Conservation (phyloP, 2,113 vertebrate species). For the Nerophis ophidion region DNA sequence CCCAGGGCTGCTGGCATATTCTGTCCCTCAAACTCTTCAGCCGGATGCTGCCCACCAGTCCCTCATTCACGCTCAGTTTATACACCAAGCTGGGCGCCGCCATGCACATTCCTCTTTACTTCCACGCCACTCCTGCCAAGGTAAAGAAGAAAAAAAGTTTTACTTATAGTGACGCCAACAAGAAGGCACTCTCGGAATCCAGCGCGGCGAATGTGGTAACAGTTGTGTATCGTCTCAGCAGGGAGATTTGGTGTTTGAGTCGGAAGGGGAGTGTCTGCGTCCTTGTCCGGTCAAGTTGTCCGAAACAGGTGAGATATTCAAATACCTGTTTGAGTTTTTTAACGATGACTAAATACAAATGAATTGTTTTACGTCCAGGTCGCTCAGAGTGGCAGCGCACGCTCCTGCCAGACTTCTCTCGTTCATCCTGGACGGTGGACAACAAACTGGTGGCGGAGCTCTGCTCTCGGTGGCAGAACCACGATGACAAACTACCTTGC, state of each 20-base stretch:
- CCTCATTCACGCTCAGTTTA: conserved; percentile 78
- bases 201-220: background rate
- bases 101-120: conserved; percentile 82
- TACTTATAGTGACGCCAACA: background rate
- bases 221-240: conserved; percentile 55
- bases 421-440: conserved; percentile 81
- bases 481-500: conserved; percentile 77
- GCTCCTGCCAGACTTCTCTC: conserved; percentile 74
- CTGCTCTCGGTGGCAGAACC: conserved; percentile 81
- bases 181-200: background rate
- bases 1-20: conserved; percentile 85
- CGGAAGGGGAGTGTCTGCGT: conserved; percentile 78
- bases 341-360: background rate
- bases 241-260: conserved; percentile 79
- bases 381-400: conserved; percentile 81
- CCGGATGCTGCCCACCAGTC: conserved; percentile 71
- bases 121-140: conserved; percentile 67
- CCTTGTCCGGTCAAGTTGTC: conserved; percentile 84
- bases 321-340: background rate
- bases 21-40: conserved; percentile 81
- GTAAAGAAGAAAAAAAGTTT: conserved; percentile 33
- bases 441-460: conserved; percentile 81
- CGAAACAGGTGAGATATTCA: conserved; percentile 74
- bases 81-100: conserved; percentile 77
- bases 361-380: conserved; percentile 55